These are phyloP conservation scores for Gopherus evgoodei DNA, from an alignment of 2,113 vertebrate species.

Conservation along the genomic window DNA sequence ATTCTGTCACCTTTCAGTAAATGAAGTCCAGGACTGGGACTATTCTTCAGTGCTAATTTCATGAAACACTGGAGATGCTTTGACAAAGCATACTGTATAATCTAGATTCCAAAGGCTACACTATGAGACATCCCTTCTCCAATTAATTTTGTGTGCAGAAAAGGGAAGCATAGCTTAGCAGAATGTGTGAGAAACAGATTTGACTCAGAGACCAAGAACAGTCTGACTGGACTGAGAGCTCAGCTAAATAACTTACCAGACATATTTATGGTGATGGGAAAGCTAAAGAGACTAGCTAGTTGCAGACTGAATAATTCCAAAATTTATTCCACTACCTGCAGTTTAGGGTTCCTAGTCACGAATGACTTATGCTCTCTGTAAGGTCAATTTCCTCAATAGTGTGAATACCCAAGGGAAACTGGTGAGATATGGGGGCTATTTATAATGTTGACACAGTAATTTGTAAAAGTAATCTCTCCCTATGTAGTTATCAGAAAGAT, in stretches of 20 bases:
- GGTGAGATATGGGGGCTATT: background rate
- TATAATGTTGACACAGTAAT: constrained; percentile 29
- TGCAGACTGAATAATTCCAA: constrained; percentile 27
- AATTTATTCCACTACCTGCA: constrained; percentile 37
- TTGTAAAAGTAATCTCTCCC: constrained; percentile 46
- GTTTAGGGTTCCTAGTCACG: constrained; percentile 11
- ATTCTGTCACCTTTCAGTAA: background rate
- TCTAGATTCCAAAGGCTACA: background rate
- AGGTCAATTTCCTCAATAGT: constrained; percentile 45
- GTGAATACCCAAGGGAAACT: constrained; percentile 34
- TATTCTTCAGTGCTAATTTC: background rate
- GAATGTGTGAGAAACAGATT: constrained; percentile 15
- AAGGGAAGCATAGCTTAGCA: background rate
- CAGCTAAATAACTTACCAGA: background rate
- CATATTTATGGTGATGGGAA: constrained; percentile 21
- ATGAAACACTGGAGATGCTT: background rate
- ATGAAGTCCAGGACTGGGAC: background rate
- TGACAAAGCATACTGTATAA: background rate
- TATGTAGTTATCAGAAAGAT: constrained; percentile 41
- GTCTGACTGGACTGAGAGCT: constrained; percentile 5
- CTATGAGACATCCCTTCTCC: background rate
- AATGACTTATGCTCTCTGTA: background rate
- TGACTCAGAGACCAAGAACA: background rate
- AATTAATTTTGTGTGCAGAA: background rate
- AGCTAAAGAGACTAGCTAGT: constrained; percentile 15